A percentile compares a stretch with the other conserved stretches of the same genome.
Evolutionary conservation across 2,113 vertebrate species (phyloP).

Genomic region (Struthio camelus): DNA sequence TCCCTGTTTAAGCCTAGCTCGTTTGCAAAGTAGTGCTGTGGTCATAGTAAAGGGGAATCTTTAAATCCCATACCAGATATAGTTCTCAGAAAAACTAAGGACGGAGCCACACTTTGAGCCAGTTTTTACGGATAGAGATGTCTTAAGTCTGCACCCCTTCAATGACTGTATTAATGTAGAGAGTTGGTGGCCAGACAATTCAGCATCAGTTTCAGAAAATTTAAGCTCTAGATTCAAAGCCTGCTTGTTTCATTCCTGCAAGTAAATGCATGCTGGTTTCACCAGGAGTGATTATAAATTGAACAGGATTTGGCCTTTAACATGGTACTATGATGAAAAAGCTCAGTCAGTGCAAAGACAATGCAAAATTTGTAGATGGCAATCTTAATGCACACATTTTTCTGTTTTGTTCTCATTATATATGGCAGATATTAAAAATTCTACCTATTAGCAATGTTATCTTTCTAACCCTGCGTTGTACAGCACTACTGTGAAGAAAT

Average conservation of each 20-base stretch:
- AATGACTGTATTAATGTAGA: background rate
- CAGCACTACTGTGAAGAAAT: conserved; percentile 13
- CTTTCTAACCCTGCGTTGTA: background rate
- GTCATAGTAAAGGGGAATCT: background rate
- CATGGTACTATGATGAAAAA: background rate
- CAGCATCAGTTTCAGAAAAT: background rate
- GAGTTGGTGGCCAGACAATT: background rate
- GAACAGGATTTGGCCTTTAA: background rate
- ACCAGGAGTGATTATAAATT: background rate
- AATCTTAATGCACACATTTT: background rate
- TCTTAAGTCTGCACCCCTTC: background rate
- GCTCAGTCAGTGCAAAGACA: background rate
- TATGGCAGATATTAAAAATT: background rate
- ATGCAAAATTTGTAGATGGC: background rate
- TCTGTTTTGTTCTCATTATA: background rate
- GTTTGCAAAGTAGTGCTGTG: background rate
- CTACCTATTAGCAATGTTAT: background rate
- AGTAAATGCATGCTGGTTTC: background rate
- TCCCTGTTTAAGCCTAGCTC: background rate
- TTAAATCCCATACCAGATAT: background rate
- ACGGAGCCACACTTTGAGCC: background rate
- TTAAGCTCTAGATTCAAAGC: background rate
- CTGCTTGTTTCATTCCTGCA: background rate
- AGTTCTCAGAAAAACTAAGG: background rate
- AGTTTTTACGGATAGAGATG: background rate